Conservation (phyloP, 2,797 vertebrate species). For the Ciconia nigra region DNA sequence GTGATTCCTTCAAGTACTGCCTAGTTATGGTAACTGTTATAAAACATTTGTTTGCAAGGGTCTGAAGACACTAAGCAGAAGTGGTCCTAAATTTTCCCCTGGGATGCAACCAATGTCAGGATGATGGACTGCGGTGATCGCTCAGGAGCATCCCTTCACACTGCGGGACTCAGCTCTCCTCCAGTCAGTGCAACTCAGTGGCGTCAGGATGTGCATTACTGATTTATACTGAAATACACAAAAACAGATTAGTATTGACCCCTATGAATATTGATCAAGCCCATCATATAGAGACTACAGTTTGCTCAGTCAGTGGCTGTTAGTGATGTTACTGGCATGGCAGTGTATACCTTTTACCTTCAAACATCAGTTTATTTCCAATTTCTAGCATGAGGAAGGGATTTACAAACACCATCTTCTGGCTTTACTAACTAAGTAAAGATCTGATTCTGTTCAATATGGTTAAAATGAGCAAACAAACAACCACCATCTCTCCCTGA, state of each 20-base stretch:
- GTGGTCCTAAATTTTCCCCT: background rate
- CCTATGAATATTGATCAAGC: background rate
- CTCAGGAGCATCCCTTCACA: background rate
- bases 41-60: background rate
- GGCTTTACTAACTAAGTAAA: background rate
- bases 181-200: background rate
- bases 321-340: background rate
- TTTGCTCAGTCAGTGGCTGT: background rate
- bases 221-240: background rate
- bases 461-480: background rate
- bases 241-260: background rate
- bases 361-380: background rate
- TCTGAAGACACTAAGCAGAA: background rate
- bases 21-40: no score
- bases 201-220: background rate
- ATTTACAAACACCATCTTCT: background rate
- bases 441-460: background rate
- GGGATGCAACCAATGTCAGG: background rate
- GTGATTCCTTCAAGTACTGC: background rate
- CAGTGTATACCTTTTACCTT: background rate
- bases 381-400: background rate
- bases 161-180: background rate
- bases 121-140: rapidly evolving
- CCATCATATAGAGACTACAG: background rate
- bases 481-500: background rate